Evolutionary conservation across 2,797 vertebrate species (phyloP).

Genomic region (Carcharodon carcharias): DNA sequence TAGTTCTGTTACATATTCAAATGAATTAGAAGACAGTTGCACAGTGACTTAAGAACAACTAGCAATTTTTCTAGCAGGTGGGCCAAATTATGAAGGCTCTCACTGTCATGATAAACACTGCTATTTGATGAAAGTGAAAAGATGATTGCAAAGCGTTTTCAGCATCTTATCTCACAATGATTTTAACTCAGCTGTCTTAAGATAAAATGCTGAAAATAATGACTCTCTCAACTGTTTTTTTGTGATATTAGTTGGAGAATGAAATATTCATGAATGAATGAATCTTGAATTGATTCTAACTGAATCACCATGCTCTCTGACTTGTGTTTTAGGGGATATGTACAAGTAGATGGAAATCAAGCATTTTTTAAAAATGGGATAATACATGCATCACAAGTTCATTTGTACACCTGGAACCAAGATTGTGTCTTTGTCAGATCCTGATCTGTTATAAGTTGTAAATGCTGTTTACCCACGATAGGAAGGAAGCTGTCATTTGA

Average conservation of each 20-base stretch:
- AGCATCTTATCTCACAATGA: neutral
- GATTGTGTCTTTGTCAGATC: neutral
- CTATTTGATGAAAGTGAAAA: slow-evolving; percentile 17
- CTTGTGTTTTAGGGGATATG: neutral
- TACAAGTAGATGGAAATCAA: neutral
- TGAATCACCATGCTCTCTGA: neutral
- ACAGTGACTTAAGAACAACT: slow-evolving; percentile 19
- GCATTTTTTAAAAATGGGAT: neutral
- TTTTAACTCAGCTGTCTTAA: neutral
- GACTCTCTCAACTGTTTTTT: slow-evolving; percentile 1
- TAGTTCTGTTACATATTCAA: neutral
- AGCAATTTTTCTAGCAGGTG: slow-evolving; percentile 24
- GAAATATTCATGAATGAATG: slow-evolving; percentile 30
- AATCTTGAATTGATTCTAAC: neutral
- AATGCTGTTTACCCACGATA: neutral
- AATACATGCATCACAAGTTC: neutral
- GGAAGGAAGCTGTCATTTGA: slow-evolving; percentile 4
- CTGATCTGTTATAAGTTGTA: neutral
- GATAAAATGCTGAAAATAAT: slow-evolving; percentile 23
- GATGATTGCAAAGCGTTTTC: slow-evolving; percentile 22
- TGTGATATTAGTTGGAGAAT: neutral
- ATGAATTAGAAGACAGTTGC: neutral
- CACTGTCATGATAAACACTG: slow-evolving; percentile 23
- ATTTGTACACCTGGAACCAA: neutral
- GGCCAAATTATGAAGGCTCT: slow-evolving; percentile 19